Evolutionary conservation across 2,888 invertebrate genomes (phyloP).

Genomic region (Miltochrista miniata): DNA sequence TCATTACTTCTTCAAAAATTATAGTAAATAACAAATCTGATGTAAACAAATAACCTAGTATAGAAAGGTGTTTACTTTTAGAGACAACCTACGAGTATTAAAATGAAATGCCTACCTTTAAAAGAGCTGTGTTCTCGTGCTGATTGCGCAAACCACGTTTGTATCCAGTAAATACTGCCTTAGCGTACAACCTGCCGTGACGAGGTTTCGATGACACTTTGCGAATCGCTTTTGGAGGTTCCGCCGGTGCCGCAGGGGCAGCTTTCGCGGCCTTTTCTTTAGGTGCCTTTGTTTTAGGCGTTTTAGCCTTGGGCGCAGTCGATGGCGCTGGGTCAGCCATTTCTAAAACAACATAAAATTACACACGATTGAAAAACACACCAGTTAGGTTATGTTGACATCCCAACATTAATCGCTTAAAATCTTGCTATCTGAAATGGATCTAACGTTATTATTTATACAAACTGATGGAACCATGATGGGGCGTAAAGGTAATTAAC

Average conservation of each 20-base stretch:
- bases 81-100: too few relatives aligned
- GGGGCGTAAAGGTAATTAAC: slow-evolving; percentile 15
- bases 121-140: slow-evolving; percentile 97
- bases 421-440: slow-evolving; percentile 49
- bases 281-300: slow-evolving; percentile 82
- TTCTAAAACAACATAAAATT: slow-evolving; percentile 63
- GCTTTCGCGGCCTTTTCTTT: slow-evolving; percentile 83
- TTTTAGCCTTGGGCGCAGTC: slow-evolving; percentile 80
- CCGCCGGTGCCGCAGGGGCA: slow-evolving; percentile 81
- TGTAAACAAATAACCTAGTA: too few relatives aligned
- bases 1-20: too few relatives aligned
- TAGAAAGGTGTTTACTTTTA: too few relatives aligned
- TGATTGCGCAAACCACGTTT: slow-evolving; percentile 98
- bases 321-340: slow-evolving; percentile 86
- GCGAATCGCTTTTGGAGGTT: slow-evolving; percentile 77
- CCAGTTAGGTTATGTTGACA: slow-evolving; percentile 76
- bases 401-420: slow-evolving; percentile 56
- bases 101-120: slow-evolving; percentile 84
- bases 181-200: slow-evolving; percentile 96
- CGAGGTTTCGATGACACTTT: slow-evolving; percentile 81
- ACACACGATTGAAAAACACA: slow-evolving; percentile 18
- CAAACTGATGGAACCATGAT: slow-evolving; percentile 12
- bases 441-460: slow-evolving; percentile 46
- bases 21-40: too few relatives aligned
- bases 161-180: slow-evolving; percentile 97